These are phyloP conservation scores for Stegana nigrithorax DNA, from an alignment of 2,888 invertebrate species.

Conservation along the genomic window DNA sequence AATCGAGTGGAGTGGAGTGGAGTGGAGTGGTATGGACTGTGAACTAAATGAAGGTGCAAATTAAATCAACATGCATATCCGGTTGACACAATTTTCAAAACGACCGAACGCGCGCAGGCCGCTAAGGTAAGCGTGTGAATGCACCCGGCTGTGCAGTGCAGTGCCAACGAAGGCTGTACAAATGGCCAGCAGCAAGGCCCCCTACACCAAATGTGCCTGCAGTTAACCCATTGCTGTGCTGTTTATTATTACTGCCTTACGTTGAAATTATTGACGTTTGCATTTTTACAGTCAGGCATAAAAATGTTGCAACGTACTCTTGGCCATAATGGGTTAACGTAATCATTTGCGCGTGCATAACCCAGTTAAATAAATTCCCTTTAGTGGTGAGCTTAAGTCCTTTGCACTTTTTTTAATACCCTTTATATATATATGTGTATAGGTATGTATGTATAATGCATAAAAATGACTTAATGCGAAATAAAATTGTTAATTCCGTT, in stretches of 20 bases:
- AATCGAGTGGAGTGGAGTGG: neutral
- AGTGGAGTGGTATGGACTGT: neutral
- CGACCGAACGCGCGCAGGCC: neutral
- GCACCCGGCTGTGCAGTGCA: neutral
- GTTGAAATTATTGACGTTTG: neutral
- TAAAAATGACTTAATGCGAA: conserved; percentile 10
- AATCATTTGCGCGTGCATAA: neutral
- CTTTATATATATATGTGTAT: neutral
- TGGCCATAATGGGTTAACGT: too few species aligned
- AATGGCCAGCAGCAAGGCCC: neutral
- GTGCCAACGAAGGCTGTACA: neutral
- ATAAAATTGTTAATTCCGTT: conserved; percentile 1
- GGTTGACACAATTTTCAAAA: conserved; percentile 58
- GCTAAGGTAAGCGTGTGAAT: conserved; percentile 28
- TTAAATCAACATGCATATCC: conserved; percentile 63
- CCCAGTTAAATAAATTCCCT: conserved; percentile 11
- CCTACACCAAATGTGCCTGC: neutral
- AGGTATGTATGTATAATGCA: too few species aligned
- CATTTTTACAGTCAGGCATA: neutral
- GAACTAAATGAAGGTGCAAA: conserved; percentile 54
- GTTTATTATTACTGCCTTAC: too few species aligned
- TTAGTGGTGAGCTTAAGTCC: neutral
- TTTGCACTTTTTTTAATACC: neutral
- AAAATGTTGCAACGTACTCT: too few species aligned
- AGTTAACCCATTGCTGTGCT: too few species aligned